Evolutionary conservation across 2,888 invertebrate species (phyloP), one percentile per base, ranked within the genome.

Genomic region (Pterostichus niger): DNA sequence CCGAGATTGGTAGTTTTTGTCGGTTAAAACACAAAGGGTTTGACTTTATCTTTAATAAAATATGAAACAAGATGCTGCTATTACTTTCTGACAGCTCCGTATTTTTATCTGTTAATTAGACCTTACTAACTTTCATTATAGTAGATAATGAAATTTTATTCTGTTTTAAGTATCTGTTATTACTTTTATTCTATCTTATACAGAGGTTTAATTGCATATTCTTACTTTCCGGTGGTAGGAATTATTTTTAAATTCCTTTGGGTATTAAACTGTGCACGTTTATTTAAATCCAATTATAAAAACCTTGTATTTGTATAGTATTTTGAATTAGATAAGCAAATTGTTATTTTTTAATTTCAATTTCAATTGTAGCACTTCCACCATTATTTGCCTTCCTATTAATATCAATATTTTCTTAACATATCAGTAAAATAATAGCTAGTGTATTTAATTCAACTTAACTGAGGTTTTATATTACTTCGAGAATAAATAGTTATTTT

Each of bases 281-380:
- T 40, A 9, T 10, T 40, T 40, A 9, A 9, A 9, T 40, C 40
- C 40, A 40, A 40, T 40, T 40, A 9, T 40, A 40, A 9, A 0
- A 7, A 5, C 4, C 10, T 11, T 11, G 49, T 49, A 49, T 13
- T 13, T 49, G 49, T 49, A 11, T 13, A 49, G 13, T 49, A 49
- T 49, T 10, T 49, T 11, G 4, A 49, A 11, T 49, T 6, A 49
- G n/a, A 49, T 13, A 49, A n/a, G 13, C 49, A 6, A 40, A 40
- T 40, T 40, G 40, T 40, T 40, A 40, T 40, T 40, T 40, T 49
- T 13, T n/a, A 13, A 49, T 49, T 11, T 49, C 49, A n/a, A 7
- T 49, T 49, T 49, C n/a, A 49, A 49, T 49, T 11, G 6, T 49
- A 49, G 49, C n/a, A n/a, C 49, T n/a, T 49, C 49, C 49, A 49